A percentile compares a stretch with the other conserved stretches of the same genome.
Conservation (phyloP, 2,888 invertebrate genomes). For the Sinotaia quadrata region DNA sequence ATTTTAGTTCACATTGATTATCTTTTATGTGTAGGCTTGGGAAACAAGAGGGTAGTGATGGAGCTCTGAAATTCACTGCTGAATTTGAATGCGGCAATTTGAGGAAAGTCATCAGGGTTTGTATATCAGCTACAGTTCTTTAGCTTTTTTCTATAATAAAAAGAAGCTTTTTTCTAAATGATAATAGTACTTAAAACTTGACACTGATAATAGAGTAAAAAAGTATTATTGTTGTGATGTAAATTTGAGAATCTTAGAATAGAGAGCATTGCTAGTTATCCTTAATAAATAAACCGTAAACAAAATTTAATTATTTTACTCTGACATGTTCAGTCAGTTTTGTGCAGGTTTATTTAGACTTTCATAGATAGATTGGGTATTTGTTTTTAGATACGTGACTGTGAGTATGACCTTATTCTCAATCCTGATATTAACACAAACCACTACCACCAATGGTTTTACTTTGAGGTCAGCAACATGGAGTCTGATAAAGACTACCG, state of each 20-base stretch:
- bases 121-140: too few species aligned
- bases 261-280: not conserved
- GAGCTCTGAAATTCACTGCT: slow-evolving; percentile 82
- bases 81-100: slow-evolving; percentile 91
- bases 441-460: slow-evolving; percentile 89
- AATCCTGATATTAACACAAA: slow-evolving; percentile 87
- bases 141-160: too few species aligned
- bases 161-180: too few species aligned
- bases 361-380: too few species aligned
- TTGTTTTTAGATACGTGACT: slow-evolving; percentile 78
- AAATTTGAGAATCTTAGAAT: too few species aligned
- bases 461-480: slow-evolving; percentile 88
- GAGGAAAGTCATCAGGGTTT: slow-evolving; percentile 84
- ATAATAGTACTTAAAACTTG: too few species aligned
- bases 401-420: slow-evolving; percentile 87
- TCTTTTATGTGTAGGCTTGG: slow-evolving; percentile 40
- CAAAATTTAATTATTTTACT: slow-evolving; percentile 2
- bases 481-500: slow-evolving; percentile 80
- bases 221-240: too few species aligned
- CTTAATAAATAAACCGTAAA: not conserved
- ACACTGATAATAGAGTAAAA: too few species aligned
- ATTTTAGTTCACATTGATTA: too few species aligned
- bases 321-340: not conserved
- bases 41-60: slow-evolving; percentile 54
- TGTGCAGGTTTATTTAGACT: not conserved